phyloP scores from a whole-genome alignment of 2,888 invertebrate species.

The Sinhomidia bicolor region DNA sequence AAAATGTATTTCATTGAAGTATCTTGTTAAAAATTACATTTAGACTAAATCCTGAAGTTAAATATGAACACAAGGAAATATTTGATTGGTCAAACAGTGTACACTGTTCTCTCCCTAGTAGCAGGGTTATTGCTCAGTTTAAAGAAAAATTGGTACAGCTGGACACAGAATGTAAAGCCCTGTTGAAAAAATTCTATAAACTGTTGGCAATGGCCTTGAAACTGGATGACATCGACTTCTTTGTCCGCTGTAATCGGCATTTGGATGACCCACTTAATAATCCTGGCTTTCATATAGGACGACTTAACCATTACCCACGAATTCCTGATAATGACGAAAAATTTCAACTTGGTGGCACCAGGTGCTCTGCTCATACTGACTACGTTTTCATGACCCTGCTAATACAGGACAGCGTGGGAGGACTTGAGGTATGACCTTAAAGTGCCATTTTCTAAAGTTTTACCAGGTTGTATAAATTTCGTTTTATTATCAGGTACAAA shows the following conservation, averaged over 20 bases:
- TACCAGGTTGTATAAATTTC: not conserved
- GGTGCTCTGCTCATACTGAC: slow-evolving; percentile 71
- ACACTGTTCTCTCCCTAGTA: slow-evolving; percentile 14
- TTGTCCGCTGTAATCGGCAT: slow-evolving; percentile 37
- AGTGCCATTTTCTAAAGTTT: not conserved
- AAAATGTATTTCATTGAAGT: too few species aligned
- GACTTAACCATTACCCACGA: slow-evolving; percentile 62
- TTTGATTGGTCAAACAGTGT: not conserved
- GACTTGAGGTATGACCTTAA: slow-evolving; percentile 49
- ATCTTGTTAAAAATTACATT: too few species aligned
- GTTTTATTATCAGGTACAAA: slow-evolving; percentile 49
- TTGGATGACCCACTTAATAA: slow-evolving; percentile 28
- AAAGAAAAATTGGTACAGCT: slow-evolving; percentile 11
- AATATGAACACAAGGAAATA: not conserved
- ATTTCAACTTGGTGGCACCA: not conserved
- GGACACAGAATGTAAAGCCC: slow-evolving; percentile 30
- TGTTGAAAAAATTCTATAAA: slow-evolving; percentile 62
- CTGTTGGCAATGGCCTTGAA: slow-evolving; percentile 62
- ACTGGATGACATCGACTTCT: slow-evolving; percentile 54
- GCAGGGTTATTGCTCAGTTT: slow-evolving; percentile 56
- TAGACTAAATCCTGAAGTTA: slow-evolving; percentile 13
- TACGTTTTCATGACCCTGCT: slow-evolving; percentile 59
- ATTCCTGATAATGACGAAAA: not conserved
- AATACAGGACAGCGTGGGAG: slow-evolving; percentile 63
- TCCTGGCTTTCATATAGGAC: slow-evolving; percentile 36